Conservation (phyloP, 2,113 vertebrate species). For the human (Homo sapiens) region DNA sequence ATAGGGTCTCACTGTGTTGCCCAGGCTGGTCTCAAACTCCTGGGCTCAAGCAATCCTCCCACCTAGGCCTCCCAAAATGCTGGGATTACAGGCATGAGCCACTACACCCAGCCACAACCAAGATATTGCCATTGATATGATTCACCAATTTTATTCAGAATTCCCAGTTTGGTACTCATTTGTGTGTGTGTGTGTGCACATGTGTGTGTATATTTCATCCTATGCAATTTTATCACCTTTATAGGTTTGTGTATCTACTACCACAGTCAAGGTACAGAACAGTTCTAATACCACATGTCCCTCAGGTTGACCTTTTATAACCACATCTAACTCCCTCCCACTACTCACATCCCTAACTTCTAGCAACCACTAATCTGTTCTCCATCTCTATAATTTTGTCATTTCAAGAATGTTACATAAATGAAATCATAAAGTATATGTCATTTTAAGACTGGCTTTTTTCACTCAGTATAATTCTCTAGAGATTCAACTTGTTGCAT, state of each 20-base stretch:
- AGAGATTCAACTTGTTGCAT: background rate
- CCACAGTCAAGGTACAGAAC: background rate
- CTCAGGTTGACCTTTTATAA: background rate
- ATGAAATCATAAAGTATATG: background rate
- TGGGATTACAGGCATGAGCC: too few relatives aligned
- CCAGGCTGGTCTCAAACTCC: too few relatives aligned
- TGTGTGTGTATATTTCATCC: background rate
- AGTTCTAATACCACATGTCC: background rate
- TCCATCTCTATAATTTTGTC: background rate
- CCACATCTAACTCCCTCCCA: background rate
- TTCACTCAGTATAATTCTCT: background rate
- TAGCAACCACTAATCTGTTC: background rate
- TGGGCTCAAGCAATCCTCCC: too few relatives aligned
- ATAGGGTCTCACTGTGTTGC: too few relatives aligned
- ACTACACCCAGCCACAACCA: background rate
- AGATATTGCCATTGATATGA: background rate
- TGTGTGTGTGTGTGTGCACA: background rate
- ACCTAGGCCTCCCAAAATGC: too few relatives aligned
- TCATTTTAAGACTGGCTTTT: background rate
- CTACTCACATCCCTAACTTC: background rate
- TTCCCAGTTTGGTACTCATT: background rate
- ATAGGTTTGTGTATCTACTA: background rate
- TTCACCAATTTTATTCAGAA: background rate
- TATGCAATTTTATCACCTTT: background rate
- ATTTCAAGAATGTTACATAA: constrained; percentile 18